Percentiles rank a stretch among this genome's conserved stretches.
Evolutionary conservation across 1,140 invertebrate genomes (phyloP).

Genomic region (Listronotus oregonensis): DNA sequence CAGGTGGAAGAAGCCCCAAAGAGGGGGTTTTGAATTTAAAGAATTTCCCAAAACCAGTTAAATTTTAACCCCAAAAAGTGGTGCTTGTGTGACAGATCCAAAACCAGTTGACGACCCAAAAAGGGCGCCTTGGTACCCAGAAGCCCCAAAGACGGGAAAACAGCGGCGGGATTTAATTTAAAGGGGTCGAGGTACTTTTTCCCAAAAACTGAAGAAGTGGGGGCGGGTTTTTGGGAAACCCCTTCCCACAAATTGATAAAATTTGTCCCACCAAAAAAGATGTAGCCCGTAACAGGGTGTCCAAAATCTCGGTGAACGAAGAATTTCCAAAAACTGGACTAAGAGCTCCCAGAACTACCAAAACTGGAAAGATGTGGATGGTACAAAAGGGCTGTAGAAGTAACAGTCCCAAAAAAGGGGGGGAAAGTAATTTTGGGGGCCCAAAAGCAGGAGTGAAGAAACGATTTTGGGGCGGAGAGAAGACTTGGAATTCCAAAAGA

Average conservation of each 20-base stretch:
- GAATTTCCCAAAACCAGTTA: not conserved
- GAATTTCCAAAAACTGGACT: too few species aligned
- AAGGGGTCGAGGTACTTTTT: not conserved
- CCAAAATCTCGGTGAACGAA: slow-evolving; percentile 3
- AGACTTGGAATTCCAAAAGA: not conserved
- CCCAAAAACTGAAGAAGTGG: slow-evolving; percentile 4
- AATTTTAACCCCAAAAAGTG: slow-evolving; percentile 4
- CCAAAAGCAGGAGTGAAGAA: too few species aligned
- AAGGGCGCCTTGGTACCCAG: not conserved
- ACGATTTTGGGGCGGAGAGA: too few species aligned
- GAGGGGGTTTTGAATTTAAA: not conserved
- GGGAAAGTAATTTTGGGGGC: too few species aligned
- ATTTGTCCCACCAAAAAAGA: not conserved
- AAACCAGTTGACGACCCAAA: not conserved
- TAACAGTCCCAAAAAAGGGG: too few species aligned
- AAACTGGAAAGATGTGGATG: not conserved
- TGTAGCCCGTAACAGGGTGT: not conserved
- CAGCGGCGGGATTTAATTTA: not conserved
- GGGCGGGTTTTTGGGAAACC: not conserved
- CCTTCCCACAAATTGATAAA: not conserved
- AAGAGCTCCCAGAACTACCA: too few species aligned
- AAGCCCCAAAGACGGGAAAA: not conserved
- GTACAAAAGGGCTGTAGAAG: slow-evolving; percentile 3
- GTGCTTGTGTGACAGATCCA: not conserved
- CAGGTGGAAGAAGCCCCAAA: slow-evolving; percentile 9